Percentiles rank a stretch among this genome's conserved stretches.
Conservation (phyloP, 2,797 vertebrate species). For the Eurystomus glaucurus region DNA sequence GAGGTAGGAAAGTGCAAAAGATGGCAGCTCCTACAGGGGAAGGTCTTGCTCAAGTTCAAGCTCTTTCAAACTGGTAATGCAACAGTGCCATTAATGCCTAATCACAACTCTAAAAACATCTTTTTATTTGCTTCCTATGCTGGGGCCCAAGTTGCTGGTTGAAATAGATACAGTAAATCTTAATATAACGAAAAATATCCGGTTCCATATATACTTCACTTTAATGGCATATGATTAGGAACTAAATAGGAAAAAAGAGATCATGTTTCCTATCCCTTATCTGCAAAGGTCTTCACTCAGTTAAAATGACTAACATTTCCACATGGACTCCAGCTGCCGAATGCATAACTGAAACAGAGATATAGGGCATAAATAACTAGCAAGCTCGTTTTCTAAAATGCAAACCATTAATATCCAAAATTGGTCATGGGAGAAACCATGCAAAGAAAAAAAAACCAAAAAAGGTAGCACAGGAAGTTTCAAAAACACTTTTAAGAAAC, state of each 20-base stretch:
- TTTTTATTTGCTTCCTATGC: background rate
- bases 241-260: constrained; percentile 7
- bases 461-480: constrained; percentile 34
- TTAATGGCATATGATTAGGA: constrained; percentile 19
- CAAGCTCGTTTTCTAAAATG: constrained; percentile 33
- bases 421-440: constrained; percentile 22
- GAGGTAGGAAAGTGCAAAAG: background rate
- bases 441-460: background rate
- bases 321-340: constrained; percentile 71
- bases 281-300: constrained; percentile 61
- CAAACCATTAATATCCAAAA: constrained; percentile 21
- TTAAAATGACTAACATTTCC: constrained; percentile 41
- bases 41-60: background rate
- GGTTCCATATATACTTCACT: background rate
- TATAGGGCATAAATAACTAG: constrained; percentile 54
- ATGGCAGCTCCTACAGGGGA: background rate
- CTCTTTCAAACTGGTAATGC: background rate
- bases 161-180: background rate
- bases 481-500: constrained; percentile 55
- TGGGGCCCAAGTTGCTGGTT: background rate
- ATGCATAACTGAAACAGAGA: constrained; percentile 55
- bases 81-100: background rate
- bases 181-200: background rate
- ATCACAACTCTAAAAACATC: background rate
- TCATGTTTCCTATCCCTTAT: constrained; percentile 35